Evolutionary conservation across 2,113 vertebrate species (phyloP).

Genomic region (Mohoua ochrocephala): DNA sequence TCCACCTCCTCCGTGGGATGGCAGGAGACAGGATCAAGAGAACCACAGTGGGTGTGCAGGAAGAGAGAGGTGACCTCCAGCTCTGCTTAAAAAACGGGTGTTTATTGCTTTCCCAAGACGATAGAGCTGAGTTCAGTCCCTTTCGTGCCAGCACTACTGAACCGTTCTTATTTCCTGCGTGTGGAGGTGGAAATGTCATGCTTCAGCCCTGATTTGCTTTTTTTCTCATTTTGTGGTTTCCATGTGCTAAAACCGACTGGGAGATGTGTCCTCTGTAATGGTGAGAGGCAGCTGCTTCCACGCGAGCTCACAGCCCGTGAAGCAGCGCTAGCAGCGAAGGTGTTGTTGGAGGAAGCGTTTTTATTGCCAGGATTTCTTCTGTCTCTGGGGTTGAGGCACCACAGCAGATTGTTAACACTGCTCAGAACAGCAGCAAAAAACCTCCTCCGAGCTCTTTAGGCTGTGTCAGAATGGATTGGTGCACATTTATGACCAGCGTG

Average conservation of each 20-base stretch:
- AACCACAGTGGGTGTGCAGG: not conserved
- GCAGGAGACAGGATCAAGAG: not conserved
- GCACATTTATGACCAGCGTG: not conserved
- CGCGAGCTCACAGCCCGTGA: not conserved
- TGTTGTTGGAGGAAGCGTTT: not conserved
- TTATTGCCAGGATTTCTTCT: not conserved
- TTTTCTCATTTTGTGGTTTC: conserved; percentile 26
- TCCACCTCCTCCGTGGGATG: not conserved
- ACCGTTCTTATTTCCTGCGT: not conserved
- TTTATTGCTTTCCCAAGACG: not conserved
- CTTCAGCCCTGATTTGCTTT: not conserved
- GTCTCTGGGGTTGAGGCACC: not conserved
- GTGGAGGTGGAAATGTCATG: conserved; percentile 40
- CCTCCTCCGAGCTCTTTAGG: not conserved
- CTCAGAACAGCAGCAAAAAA: not conserved
- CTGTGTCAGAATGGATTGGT: not conserved
- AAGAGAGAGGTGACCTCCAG: not conserved
- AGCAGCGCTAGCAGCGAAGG: not conserved
- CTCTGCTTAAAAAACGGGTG: not conserved
- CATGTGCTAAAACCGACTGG: not conserved
- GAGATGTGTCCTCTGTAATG: not conserved
- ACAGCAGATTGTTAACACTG: not conserved
- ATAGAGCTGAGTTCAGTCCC: conserved; percentile 40
- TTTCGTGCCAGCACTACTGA: conserved; percentile 3
- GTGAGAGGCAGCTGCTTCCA: conserved; percentile 4